Conservation (phyloP, 2,888 invertebrate species). For the Erebia palarica region DNA sequence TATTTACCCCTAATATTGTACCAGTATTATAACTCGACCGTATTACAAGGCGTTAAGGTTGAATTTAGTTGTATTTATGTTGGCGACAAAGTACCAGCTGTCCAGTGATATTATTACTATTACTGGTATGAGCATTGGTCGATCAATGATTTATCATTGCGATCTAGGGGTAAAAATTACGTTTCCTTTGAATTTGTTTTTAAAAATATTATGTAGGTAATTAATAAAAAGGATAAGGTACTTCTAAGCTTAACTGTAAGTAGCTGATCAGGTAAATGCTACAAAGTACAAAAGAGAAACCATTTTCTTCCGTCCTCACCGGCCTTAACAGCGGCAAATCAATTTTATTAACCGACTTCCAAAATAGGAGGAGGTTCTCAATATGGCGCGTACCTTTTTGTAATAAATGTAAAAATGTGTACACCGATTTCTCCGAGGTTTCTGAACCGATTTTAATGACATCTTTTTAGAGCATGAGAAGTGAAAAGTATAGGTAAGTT, state of each 20-base stretch:
- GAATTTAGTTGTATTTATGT: conserved; percentile 18
- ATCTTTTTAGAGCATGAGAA: too few species aligned
- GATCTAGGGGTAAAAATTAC: conserved; percentile 27
- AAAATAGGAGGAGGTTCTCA: too few species aligned
- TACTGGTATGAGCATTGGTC: conserved; percentile 38
- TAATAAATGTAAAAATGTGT: too few species aligned
- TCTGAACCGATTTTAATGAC: too few species aligned
- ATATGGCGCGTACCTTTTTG: too few species aligned
- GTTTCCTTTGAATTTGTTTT: background rate
- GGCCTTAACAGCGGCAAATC: too few species aligned
- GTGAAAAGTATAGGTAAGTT: too few species aligned
- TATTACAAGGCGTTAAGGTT: conserved; percentile 28
- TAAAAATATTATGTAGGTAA: background rate
- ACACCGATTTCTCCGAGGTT: too few species aligned
- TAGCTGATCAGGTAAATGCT: background rate
- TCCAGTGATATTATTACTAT: conserved; percentile 35
- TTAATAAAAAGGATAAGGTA: background rate
- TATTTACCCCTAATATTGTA: conserved; percentile 40
- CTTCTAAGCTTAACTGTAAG: too few species aligned
- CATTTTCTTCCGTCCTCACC: background rate
- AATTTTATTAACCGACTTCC: too few species aligned
- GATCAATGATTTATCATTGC: conserved; percentile 37
- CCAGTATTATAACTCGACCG: conserved; percentile 11
- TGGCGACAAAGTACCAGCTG: conserved; percentile 37
- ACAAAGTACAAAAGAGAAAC: background rate